A percentile compares a stretch with the other conserved stretches of the same genome.
These are phyloP conservation scores for Trichonephila clavipes DNA, from an alignment of 1,140 invertebrate species.

Conservation along the genomic window DNA sequence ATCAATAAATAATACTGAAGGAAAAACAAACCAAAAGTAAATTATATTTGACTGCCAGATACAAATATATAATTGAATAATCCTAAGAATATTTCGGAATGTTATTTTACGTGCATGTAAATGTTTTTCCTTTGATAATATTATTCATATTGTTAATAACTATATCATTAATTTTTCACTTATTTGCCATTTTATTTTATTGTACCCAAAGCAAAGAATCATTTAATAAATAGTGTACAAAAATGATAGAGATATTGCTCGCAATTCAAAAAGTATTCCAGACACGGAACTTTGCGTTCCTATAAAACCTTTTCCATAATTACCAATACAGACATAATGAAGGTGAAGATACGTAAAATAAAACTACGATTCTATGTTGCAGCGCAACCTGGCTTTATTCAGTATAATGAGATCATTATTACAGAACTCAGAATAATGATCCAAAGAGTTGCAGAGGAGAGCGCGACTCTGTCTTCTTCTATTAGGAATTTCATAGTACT, in stretches of 20 bases:
- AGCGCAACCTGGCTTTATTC: neutral
- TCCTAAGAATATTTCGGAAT: too few relatives aligned
- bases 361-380: constrained; percentile 15
- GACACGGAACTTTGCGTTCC: neutral
- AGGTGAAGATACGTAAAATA: constrained; percentile 6
- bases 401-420: constrained; percentile 66
- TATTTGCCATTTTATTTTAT: neutral
- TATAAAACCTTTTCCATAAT: constrained; percentile 1
- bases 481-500: constrained; percentile 31
- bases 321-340: constrained; percentile 54
- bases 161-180: neutral
- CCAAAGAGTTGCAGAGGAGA: neutral
- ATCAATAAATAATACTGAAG: too few relatives aligned
- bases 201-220: neutral
- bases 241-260: neutral
- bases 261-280: neutral
- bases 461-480: constrained; percentile 3
- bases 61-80: too few relatives aligned
- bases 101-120: too few relatives aligned
- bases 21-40: too few relatives aligned
- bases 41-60: too few relatives aligned
- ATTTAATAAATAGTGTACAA: neutral
- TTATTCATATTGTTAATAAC: too few relatives aligned
- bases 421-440: constrained; percentile 27
- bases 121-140: too few relatives aligned